A percentile compares a stretch with the other conserved stretches of the same genome.
phyloP scores from a whole-genome alignment of 2,797 vertebrate species.

The Scleropages formosus region DNA sequence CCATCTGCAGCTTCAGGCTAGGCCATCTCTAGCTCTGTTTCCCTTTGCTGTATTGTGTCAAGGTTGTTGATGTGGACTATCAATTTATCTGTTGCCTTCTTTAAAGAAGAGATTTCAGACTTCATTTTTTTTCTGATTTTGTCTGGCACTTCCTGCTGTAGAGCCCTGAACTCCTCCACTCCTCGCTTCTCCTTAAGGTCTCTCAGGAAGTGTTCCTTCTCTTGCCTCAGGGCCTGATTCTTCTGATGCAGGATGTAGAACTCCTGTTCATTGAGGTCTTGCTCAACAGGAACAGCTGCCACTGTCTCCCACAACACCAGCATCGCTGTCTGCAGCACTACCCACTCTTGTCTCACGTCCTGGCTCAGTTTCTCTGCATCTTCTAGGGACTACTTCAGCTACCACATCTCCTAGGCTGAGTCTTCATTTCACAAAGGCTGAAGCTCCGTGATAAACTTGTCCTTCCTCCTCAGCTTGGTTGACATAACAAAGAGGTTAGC shows the following conservation, averaged over 20 bases:
- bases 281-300: slow-evolving; percentile 51
- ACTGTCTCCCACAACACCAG: slow-evolving; percentile 43
- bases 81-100: slow-evolving; percentile 66
- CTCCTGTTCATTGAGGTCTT: slow-evolving; percentile 45
- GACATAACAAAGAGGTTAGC: too few relatives aligned
- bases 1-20: too few relatives aligned
- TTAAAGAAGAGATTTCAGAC: slow-evolving; percentile 75
- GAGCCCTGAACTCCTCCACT: slow-evolving; percentile 75
- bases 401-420: too few relatives aligned
- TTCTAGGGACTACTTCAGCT: too few relatives aligned
- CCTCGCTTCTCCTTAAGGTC: slow-evolving; percentile 73
- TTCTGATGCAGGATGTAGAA: slow-evolving; percentile 40
- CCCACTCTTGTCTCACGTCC: too few relatives aligned
- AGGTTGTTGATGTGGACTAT: slow-evolving; percentile 72
- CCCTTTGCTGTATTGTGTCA: too few relatives aligned
- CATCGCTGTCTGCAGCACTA: too few relatives aligned
- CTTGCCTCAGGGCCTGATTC: slow-evolving; percentile 49
- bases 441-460: too few relatives aligned
- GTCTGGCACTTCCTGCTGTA: slow-evolving; percentile 77
- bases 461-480: too few relatives aligned
- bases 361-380: too few relatives aligned
- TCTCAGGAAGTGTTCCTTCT: slow-evolving; percentile 49
- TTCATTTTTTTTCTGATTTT: slow-evolving; percentile 80
- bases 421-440: too few relatives aligned
- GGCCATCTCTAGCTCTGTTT: too few relatives aligned